Percentiles rank a stretch among this genome's conserved stretches.
These are phyloP conservation scores for Tetragonula clypearis DNA, from an alignment of 1,140 invertebrate species.

Conservation along the genomic window DNA sequence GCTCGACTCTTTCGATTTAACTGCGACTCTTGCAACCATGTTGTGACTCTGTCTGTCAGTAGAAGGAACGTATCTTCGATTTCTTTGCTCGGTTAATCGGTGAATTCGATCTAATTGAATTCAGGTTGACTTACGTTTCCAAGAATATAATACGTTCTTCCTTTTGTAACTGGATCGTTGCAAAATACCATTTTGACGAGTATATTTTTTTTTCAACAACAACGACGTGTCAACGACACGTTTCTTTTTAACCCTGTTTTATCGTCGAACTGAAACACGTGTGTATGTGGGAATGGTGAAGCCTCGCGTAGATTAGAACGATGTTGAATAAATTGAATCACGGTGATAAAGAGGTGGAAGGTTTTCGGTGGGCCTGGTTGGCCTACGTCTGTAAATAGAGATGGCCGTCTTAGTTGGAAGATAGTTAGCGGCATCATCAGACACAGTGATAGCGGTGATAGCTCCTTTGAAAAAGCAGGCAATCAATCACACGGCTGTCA, in stretches of 20 bases:
- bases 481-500: constrained; percentile 69
- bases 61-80: no score
- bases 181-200: no score
- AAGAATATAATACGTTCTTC: no score
- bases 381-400: constrained; percentile 25
- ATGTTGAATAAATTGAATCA: constrained; percentile 30
- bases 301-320: neutral
- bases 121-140: no score
- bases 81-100: no score
- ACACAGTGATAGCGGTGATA: constrained; percentile 63
- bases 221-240: neutral
- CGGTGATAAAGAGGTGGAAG: constrained; percentile 17
- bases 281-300: neutral
- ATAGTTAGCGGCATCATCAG: constrained; percentile 54
- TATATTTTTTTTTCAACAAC: neutral
- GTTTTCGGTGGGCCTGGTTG: neutral
- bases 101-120: no score
- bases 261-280: no score
- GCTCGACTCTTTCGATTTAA: no score
- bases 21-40: no score
- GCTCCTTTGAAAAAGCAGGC: constrained; percentile 58
- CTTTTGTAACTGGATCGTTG: no score
- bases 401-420: constrained; percentile 16
- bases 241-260: neutral
- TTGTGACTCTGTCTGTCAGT: no score